Conservation (phyloP, 2,113 vertebrate genomes). For the Anguilla rostrata region DNA sequence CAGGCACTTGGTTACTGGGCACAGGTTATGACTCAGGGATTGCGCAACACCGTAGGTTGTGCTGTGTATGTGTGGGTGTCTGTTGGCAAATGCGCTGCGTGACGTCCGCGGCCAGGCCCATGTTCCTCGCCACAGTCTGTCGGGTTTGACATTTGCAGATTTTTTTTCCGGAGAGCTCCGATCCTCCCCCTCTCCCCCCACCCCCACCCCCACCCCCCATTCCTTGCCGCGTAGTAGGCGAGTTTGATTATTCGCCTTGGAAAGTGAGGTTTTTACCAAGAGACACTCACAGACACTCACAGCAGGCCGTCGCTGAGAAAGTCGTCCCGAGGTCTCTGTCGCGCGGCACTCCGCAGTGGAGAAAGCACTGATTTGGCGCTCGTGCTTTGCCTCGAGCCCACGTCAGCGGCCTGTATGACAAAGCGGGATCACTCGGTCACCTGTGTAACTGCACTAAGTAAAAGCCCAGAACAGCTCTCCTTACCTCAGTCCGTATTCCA, state of each 20-base stretch:
- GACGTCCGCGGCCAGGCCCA: neutral
- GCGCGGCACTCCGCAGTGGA: too few species aligned
- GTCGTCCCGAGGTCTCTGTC: too few species aligned
- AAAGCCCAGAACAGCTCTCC: too few species aligned
- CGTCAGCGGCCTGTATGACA: too few species aligned
- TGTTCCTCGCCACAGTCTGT: neutral
- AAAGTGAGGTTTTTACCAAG: neutral
- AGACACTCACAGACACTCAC: neutral
- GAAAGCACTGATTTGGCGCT: too few species aligned
- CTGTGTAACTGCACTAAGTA: too few species aligned
- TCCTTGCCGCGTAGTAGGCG: neutral
- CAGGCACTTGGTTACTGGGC: neutral
- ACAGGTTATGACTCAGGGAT: neutral
- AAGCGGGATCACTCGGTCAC: too few species aligned
- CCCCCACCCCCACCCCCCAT: too few species aligned
- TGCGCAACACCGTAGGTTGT: neutral
- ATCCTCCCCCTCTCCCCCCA: neutral
- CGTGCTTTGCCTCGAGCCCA: too few species aligned
- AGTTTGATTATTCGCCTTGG: neutral
- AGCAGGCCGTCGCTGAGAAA: neutral
- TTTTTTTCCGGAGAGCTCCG: neutral
- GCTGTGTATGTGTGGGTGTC: neutral
- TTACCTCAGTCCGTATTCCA: too few species aligned
- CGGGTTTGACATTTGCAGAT: neutral
- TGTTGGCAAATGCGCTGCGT: neutral